These are phyloP conservation scores for Eospalax fontanierii DNA, from an alignment of 2,797 vertebrate species.

Conservation along the genomic window DNA sequence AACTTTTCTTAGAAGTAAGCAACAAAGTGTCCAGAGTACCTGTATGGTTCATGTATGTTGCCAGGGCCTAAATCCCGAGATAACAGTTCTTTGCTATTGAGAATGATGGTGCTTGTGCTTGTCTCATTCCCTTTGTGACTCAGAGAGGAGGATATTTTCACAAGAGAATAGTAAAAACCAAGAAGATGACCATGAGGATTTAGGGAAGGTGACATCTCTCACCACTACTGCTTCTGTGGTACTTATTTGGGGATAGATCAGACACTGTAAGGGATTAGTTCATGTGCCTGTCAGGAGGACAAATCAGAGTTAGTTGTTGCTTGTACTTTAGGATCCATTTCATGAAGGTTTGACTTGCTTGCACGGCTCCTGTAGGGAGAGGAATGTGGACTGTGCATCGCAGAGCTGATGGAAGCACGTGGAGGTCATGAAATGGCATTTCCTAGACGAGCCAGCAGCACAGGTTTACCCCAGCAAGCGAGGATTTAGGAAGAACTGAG, in stretches of 20 bases:
- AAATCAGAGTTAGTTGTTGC: background rate
- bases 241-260: background rate
- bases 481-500: background rate
- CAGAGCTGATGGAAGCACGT: rapidly evolving
- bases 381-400: background rate
- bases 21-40: background rate
- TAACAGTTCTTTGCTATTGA: background rate
- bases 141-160: background rate
- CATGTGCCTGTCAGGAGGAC: background rate
- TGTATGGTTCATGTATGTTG: background rate
- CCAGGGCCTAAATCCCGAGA: rapidly evolving
- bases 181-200: background rate
- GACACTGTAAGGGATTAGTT: background rate
- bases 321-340: background rate
- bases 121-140: background rate
- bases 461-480: rapidly evolving
- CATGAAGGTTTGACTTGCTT: background rate
- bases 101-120: background rate
- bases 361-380: background rate
- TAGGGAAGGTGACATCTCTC: background rate
- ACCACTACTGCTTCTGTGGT: background rate
- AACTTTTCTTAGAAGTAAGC: background rate
- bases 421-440: too few species aligned
- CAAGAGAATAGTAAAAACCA: background rate
- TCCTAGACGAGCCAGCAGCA: background rate